These are phyloP conservation scores for Archilochus colubris DNA, from an alignment of 2,113 vertebrate species.

Conservation along the genomic window DNA sequence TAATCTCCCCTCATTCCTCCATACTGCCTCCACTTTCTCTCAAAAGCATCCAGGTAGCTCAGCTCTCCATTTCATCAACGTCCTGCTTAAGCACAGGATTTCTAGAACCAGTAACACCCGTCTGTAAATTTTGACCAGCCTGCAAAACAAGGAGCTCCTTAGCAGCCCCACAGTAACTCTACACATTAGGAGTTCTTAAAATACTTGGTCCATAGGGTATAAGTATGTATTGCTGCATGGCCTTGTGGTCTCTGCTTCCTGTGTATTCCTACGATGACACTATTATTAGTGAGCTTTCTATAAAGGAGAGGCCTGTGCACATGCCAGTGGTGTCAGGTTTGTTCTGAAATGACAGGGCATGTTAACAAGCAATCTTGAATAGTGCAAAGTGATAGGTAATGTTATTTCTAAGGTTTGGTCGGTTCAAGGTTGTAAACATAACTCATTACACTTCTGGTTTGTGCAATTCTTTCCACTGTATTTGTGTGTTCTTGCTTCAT, in stretches of 20 bases:
- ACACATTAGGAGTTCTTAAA: conserved; percentile 49
- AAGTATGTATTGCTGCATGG: conserved; percentile 73
- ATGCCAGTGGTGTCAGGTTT: conserved; percentile 33
- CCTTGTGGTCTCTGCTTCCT: conserved; percentile 73
- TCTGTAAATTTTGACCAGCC: conserved; percentile 44
- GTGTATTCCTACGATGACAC: conserved; percentile 69
- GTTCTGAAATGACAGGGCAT: conserved; percentile 19
- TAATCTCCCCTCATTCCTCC: conserved; percentile 77
- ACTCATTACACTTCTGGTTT: conserved; percentile 44
- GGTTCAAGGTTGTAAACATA: conserved; percentile 30
- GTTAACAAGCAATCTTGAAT: conserved; percentile 12
- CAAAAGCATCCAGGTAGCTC: conserved; percentile 62
- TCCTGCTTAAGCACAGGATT: conserved; percentile 45
- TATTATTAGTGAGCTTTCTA: conserved; percentile 65
- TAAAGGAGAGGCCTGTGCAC: conserved; percentile 59
- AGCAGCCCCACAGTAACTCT: conserved; percentile 53
- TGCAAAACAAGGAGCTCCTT: conserved; percentile 47
- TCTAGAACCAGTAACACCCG: conserved; percentile 52
- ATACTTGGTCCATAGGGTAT: conserved; percentile 57
- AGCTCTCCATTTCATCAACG: conserved; percentile 49
- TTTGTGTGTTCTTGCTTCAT: conserved; percentile 52
- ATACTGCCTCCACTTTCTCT: conserved; percentile 60
- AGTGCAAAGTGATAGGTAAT: conserved; percentile 7
- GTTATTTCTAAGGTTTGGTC: neutral
- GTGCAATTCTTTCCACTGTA: conserved; percentile 46